These are phyloP conservation scores for Polypedilum vanderplanki DNA, from an alignment of 1,140 invertebrate genomes.

Conservation along the genomic window DNA sequence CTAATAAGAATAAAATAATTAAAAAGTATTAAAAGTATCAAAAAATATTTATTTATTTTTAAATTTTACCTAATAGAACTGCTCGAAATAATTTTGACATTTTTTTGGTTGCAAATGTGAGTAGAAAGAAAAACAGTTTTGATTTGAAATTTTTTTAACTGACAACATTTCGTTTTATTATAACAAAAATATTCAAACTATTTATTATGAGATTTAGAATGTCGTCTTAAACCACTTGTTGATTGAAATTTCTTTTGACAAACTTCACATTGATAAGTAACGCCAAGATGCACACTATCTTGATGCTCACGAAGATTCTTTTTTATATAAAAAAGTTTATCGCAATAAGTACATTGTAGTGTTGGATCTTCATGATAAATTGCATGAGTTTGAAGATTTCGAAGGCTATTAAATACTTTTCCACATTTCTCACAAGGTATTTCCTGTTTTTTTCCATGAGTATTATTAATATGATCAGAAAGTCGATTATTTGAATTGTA, in stretches of 20 bases:
- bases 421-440: not conserved
- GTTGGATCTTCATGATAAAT: not conserved
- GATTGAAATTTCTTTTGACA: not conserved
- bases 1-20: not conserved
- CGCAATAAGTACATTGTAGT: not conserved
- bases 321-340: not conserved
- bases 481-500: not conserved
- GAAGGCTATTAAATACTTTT: constrained; percentile 20
- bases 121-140: constrained; percentile 36
- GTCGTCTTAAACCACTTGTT: not conserved
- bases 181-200: no score
- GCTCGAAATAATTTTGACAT: constrained; percentile 42
- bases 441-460: constrained; percentile 1
- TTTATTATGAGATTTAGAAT: not conserved
- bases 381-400: not conserved
- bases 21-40: no score
- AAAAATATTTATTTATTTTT: not conserved
- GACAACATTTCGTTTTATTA: no score
- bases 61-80: constrained; percentile 39
- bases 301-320: constrained; percentile 9
- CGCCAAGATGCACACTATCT: not conserved
- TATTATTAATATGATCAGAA: not conserved
- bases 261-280: not conserved
- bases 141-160: no score
- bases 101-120: constrained; percentile 32